These are phyloP conservation scores for Pheosia tremula DNA, from an alignment of 2,888 invertebrate genomes.

Conservation along the genomic window DNA sequence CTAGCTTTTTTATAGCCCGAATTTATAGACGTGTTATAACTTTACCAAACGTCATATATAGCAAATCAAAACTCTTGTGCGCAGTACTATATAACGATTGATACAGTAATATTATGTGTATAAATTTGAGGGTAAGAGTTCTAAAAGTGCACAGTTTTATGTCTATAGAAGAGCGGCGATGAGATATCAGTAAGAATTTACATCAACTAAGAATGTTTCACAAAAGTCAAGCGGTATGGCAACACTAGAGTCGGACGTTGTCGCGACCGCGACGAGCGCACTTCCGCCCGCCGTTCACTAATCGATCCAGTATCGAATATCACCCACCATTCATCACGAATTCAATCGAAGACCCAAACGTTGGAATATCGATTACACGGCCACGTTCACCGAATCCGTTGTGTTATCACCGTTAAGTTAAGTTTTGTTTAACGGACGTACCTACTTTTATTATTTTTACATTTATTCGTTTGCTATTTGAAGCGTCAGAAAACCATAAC, in stretches of 20 bases:
- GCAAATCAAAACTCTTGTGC: too few species aligned
- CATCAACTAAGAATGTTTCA: neutral
- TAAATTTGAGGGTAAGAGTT: too few species aligned
- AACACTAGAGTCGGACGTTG: constrained; percentile 15
- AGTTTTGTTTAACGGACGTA: constrained; percentile 40
- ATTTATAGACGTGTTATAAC: too few species aligned
- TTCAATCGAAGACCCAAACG: constrained; percentile 73
- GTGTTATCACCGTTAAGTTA: constrained; percentile 48
- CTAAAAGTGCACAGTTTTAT: too few species aligned
- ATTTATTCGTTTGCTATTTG: constrained; percentile 23
- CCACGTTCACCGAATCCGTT: constrained; percentile 53
- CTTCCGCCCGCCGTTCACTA: constrained; percentile 78
- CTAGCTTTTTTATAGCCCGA: too few species aligned
- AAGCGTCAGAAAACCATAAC: constrained; percentile 43
- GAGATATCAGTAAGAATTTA: neutral
- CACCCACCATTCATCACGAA: constrained; percentile 74
- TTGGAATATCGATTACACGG: constrained; percentile 76
- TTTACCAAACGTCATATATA: too few species aligned
- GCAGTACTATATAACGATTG: too few species aligned
- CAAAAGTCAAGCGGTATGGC: neutral
- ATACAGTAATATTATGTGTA: too few species aligned
- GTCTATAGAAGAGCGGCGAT: too few species aligned
- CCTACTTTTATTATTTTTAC: constrained; percentile 18
- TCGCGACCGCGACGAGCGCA: constrained; percentile 39
- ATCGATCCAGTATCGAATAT: constrained; percentile 72